phyloP scores from a whole-genome alignment of 2,113 vertebrate species.

The Protobothrops mucrosquamatus region DNA sequence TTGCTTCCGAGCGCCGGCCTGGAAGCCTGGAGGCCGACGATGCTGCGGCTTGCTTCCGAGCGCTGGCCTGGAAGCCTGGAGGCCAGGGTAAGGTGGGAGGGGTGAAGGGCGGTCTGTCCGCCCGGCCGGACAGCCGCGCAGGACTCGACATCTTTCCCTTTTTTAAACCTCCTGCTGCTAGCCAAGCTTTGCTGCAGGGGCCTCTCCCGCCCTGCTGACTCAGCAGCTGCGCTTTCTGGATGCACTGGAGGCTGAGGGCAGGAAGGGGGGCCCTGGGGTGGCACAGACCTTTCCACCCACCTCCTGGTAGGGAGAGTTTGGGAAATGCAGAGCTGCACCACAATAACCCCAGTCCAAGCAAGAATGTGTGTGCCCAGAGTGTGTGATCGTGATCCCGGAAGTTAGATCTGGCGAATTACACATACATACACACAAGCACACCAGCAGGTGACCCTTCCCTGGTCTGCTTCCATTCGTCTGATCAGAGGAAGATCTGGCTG shows the following conservation, averaged over 20 bases:
- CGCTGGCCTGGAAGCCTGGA: too few species aligned
- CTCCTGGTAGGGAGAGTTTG: rapidly evolving
- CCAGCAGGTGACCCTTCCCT: background rate
- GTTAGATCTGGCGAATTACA: background rate
- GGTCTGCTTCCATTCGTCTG: background rate
- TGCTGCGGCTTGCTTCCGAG: too few species aligned
- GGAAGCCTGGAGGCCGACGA: too few species aligned
- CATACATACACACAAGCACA: background rate
- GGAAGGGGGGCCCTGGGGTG: background rate
- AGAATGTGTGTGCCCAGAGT: rapidly evolving
- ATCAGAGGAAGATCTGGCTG: background rate
- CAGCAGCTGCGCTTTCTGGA: background rate
- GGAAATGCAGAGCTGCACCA: background rate
- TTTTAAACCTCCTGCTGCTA: background rate
- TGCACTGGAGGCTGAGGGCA: background rate
- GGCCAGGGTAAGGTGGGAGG: too few species aligned
- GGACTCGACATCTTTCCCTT: too few species aligned
- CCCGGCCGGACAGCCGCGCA: too few species aligned
- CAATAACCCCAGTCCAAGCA: background rate
- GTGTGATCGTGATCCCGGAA: background rate
- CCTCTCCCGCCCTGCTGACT: background rate
- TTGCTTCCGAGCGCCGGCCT: too few species aligned
- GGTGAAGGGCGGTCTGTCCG: too few species aligned
- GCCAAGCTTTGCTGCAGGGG: rapidly evolving
- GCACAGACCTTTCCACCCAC: too few species aligned